A percentile compares a stretch with the other conserved stretches of the same genome.
Conservation (phyloP, 2,797 vertebrate species). For the Epinephelus coioides region DNA sequence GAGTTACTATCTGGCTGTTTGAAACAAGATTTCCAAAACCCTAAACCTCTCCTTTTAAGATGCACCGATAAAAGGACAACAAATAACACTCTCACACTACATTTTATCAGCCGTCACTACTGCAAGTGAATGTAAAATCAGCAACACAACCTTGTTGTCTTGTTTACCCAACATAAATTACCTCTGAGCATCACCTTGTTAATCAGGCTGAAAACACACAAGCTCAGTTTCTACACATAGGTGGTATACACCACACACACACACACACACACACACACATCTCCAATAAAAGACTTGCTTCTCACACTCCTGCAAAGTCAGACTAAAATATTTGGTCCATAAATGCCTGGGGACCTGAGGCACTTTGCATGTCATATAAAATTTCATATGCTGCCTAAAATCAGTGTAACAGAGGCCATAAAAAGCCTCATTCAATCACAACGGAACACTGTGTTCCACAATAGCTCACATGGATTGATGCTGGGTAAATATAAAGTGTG, state of each 20-base stretch:
- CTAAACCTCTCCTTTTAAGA: conserved; percentile 42
- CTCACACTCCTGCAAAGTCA: conserved; percentile 80
- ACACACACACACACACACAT: not conserved
- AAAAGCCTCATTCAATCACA: conserved; percentile 79
- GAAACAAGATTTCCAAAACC: conserved; percentile 13
- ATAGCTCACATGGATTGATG: conserved; percentile 56
- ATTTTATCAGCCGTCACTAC: conserved; percentile 45
- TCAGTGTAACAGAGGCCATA: conserved; percentile 76
- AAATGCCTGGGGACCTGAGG: conserved; percentile 69
- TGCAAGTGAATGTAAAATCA: conserved; percentile 70
- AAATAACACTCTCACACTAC: conserved; percentile 29
- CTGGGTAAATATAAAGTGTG: conserved; percentile 46
- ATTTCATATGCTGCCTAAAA: conserved; percentile 74
- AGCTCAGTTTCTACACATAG: not conserved
- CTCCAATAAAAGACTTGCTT: conserved; percentile 47
- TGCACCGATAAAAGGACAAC: conserved; percentile 35
- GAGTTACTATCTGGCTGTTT: conserved; percentile 5
- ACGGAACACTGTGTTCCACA: conserved; percentile 66
- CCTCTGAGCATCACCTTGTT: conserved; percentile 75
- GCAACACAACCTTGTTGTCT: conserved; percentile 57
- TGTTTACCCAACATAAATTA: conserved; percentile 78
- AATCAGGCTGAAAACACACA: conserved; percentile 78
- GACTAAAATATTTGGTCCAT: conserved; percentile 80
- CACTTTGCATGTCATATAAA: conserved; percentile 85
- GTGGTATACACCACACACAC: not conserved